phyloP scores from a whole-genome alignment of 2,113 vertebrate species.

The Microcebus griseorufus region DNA sequence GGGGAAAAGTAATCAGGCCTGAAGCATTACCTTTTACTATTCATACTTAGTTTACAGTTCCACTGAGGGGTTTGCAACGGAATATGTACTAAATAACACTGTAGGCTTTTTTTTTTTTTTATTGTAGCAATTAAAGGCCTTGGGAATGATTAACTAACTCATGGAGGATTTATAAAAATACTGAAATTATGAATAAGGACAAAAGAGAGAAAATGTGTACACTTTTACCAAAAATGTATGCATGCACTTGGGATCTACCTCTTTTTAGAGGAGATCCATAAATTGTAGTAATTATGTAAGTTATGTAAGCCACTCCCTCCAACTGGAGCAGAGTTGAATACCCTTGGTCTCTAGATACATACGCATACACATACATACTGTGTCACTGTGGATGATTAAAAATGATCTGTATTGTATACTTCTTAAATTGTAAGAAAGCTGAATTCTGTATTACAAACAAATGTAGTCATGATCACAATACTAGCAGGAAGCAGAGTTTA shows the following conservation, averaged over 20 bases:
- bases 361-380: neutral
- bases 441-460: neutral
- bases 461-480: neutral
- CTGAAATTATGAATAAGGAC: neutral
- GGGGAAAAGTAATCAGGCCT: neutral
- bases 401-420: neutral
- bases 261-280: neutral
- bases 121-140: neutral
- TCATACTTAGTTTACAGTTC: neutral
- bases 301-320: neutral
- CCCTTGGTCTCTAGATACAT: neutral
- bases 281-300: neutral
- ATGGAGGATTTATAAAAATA: neutral
- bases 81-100: neutral
- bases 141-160: neutral
- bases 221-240: neutral
- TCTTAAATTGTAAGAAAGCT: neutral
- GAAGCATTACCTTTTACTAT: neutral
- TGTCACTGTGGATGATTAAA: neutral
- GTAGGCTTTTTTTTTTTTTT: neutral
- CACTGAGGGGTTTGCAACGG: neutral
- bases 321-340: neutral
- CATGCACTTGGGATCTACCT: neutral
- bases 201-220: neutral
- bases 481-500: neutral